Base-by-base conservation (phyloP, 1,140 invertebrate genomes). In the Halesus radiatus region DNA sequence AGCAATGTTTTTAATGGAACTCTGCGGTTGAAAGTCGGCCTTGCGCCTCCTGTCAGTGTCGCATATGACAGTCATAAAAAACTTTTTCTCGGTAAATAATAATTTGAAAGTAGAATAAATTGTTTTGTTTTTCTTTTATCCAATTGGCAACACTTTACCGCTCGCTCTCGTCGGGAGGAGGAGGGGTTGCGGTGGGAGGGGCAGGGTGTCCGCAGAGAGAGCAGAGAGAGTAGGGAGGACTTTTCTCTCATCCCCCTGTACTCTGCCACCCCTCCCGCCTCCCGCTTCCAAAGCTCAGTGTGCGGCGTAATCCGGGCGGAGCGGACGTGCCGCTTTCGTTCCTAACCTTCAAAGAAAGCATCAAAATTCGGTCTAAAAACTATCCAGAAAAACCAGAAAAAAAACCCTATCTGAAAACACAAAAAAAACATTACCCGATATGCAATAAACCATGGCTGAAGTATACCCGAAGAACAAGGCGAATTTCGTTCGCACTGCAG, bases 261-360 rank as follows among this genome's bases (percentile, higher is more conserved):
- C 1, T 5, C 20, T 29, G 1, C 60, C 60, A 10, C 15, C 54
- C n/a, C 10, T 8, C 54, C n/a, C 54, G 54, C 54, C n/a, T 56
- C 54, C 54, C 54, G 54, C n/a, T 13, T 6, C 5, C n/a, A 22
- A 22, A 29, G 60, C 29, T 15, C 62, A 66, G 62, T 66, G 62
- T 23, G 62, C 62, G 62, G 62, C 62, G 62, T 26, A 29, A 26
- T 26, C 62, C 62, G 62, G 23, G 16, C 29, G 62, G 62, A 29
- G 62, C 62, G 62, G 62, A 26, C 62, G 62, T 66, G 62, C 62
- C 62, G 62, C 62, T 66, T 22, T 66, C 10, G 23, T n/a, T 66
- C 62, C 29, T 32, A 22, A 26, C 22, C 62, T 26, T 3, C 13
- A 22, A 66, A 26, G n/a, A 0, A 13, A 26, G 29, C 3, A 3